A percentile compares a stretch with the other conserved stretches of the same genome.
phyloP scores from a whole-genome alignment of 2,113 vertebrate species.

The Pipra filicauda region DNA sequence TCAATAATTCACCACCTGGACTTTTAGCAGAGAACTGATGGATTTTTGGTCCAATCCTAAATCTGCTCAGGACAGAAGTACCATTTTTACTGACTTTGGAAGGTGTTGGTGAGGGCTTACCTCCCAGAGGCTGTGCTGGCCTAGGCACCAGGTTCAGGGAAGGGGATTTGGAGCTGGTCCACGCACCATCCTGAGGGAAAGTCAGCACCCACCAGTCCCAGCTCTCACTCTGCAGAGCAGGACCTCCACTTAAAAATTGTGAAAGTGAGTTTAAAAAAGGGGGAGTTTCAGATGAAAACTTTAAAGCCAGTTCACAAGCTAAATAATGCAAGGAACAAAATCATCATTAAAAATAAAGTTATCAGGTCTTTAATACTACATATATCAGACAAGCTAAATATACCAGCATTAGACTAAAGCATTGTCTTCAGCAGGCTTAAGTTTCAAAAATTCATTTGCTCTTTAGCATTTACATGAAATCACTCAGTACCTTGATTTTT shows the following conservation, averaged over 20 bases:
- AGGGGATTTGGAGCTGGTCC: neutral
- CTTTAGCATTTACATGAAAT: neutral
- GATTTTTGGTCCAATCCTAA: neutral
- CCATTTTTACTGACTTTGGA: neutral
- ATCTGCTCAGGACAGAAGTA: neutral
- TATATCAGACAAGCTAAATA: neutral
- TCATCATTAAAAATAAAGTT: neutral
- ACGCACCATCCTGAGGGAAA: neutral
- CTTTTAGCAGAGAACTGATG: neutral
- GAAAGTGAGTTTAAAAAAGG: neutral
- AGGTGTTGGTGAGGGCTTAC: neutral
- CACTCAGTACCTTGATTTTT: neutral
- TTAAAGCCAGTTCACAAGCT: neutral
- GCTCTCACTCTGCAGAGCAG: neutral
- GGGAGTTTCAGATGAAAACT: neutral
- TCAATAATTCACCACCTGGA: neutral
- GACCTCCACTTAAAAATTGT: neutral
- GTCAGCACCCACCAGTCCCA: neutral
- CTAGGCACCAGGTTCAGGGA: neutral
- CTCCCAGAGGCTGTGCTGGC: neutral
- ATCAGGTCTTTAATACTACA: neutral
- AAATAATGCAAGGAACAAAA: neutral
- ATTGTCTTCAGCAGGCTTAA: neutral
- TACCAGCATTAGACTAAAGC: neutral
- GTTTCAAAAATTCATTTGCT: neutral